Evolutionary conservation across 2,888 invertebrate species (phyloP), one percentile per base, ranked within the genome.

Genomic region (Noctuana brunneofusca): DNA sequence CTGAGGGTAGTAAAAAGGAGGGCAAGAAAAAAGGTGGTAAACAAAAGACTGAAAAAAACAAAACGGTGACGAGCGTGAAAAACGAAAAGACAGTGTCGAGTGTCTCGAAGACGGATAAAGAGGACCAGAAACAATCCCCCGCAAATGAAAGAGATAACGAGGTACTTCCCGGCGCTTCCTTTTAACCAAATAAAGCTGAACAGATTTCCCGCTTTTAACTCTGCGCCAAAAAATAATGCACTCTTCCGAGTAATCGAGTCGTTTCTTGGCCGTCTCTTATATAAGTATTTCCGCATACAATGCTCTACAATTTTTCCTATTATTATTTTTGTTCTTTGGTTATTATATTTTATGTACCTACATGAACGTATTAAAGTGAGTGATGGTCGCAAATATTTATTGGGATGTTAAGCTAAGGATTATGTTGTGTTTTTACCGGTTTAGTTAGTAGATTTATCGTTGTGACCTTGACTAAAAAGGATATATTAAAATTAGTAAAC

Each of bases 21-120:
- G 89, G 84, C 86, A 93, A 93, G 87, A 93, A 93, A 91, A 94
- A 94, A 89, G 92, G 84, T 75, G 89, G 81, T 69, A 93, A 93
- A 83, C 93, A 92, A 80, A 93, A 93, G 78, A 84, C 90, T 65
- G 93, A 93, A 75, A 84, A 84, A 69, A 81, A 74, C 71, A 84
- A 88, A 67, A 78, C 92, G 79, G 92, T 92, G 77, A 93, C 93
- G 69, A 80, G 73, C 66, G 84, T 64, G 49, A 88, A 92, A 75
- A 82, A 72, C 80, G 85, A 86, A 64, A 89, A 84, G 74, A 68
- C 73, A 55, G 65, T 75, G 54, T 84, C 87, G 52, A 81, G 82
- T 63, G 83, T 84, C 72, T 70, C 73, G 65, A 89, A 84, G 67
- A 78, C 80, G 72, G 86, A 83, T 67, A 89, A 86, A 70, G 84